Evolutionary conservation across 2,113 vertebrate genomes (phyloP), one percentile per base, ranked within the genome.

Genomic region (Proteles cristata): DNA sequence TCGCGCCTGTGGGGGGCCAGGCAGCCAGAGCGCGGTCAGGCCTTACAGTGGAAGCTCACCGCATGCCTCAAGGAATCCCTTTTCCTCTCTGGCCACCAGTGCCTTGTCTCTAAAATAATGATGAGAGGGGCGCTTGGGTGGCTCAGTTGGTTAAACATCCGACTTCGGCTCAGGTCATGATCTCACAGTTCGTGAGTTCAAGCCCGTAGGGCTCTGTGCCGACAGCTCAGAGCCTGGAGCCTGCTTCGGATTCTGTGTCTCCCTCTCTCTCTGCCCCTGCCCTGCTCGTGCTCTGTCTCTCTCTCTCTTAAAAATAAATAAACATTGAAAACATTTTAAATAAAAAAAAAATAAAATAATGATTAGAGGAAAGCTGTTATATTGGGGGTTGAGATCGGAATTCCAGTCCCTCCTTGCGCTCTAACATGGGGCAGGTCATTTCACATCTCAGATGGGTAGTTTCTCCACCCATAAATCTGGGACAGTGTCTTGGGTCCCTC

Each of bases 11-110:
- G 0, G 10, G 74, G 53, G 16, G n/a, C n/a, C 58, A 19, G 43
- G 71, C 7, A 0, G 0, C 7, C 0, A 19, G 31, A 63, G 45
- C 0, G 35, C 39, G 68, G 19, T 33, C 21, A 7, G 2, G 63
- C 14, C 23, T 31, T 39, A 11, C 25, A 15, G 2, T 0, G 7
- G 15, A 16, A 3, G 21, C 15, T n/a, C 79, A n/a, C 5, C 4
- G 61, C 0, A 0, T 21, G 69, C 28, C 45, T 35, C 19, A 0
- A 10, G 14, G 12, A 50, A 5, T 63, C 84, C 16, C 21, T 21
- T 14, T 2, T 16, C 21, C 4, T 71, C 50, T 63, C 65, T 50
- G 55, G 66, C 8, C 21, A 1, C 0, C 16, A 53, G 33, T 31
- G 87, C 19, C 6, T 4, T 6, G 26, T 77, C 65, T 85, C 43